Evolutionary conservation across 2,888 invertebrate species (phyloP), one percentile per base, ranked within the genome.

Genomic region (Agrotis puta): DNA sequence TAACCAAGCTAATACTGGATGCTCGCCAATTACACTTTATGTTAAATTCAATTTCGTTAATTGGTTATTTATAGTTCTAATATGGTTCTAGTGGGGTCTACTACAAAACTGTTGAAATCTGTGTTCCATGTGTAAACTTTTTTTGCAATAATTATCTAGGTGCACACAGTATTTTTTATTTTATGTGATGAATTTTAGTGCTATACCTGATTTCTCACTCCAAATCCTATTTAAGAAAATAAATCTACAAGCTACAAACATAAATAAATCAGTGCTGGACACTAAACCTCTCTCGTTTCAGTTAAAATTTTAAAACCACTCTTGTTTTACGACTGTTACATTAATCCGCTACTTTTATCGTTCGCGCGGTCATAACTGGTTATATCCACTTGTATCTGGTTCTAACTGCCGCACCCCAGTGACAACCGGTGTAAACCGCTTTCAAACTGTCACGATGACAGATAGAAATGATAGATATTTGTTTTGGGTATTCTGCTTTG

Each of bases 251-350:
- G 47, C 58, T 57, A 61, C 18, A 18, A 22, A 58, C 68, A 61
- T 61, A 72, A 59, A 78, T 74, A 79, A 74, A 80, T 76, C 71
- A 72, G 68, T 66, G 54, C 63, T 14, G 53, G 61, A 67, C 66
- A 76, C 59, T 81, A 68, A 82, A 74, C 73, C 70, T 73, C 70
- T 69, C 68, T 45, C 63, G 33, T 73, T 80, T 70, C 78, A 79
- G 76, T 85, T 83, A 64, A 81, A 86, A 84, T 84, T 85, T 83
- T 77, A 82, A 85, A 83, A 79, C 86, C 81, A 82, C 82, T 81
- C 71, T 56, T 70, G 70, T 77, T 87, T 88, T 87, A 87, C 80
- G 87, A 86, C 73, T 63, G 67, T 54, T 80, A 50, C 77, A 83
- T 87, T 87, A 87, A 87, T 80, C 79, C 74, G 48, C 70, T 68